Evolutionary conservation across 2,888 invertebrate genomes (phyloP), one percentile per base, ranked within the genome.

Genomic region (Apotomis capreana): DNA sequence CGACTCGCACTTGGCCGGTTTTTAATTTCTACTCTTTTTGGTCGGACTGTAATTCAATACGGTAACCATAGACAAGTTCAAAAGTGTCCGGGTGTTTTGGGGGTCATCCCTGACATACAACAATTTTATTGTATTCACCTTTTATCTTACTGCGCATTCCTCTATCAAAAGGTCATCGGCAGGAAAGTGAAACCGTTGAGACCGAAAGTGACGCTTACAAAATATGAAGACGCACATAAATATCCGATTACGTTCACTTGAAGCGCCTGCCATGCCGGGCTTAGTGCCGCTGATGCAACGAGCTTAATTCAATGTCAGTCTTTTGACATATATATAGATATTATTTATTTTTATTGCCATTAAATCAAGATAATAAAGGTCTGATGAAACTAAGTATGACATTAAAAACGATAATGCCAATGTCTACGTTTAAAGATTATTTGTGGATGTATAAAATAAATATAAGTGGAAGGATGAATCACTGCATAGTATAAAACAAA

Each of bases 111-210:
- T 40, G 10, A 57, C 51, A 36, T 5, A 9, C n/a, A 59, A 51
- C 36, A 44, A 44, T 54, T 40, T 70, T 87, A 84, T 86, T 87
- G 86, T 87, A 88, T 87, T 88, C 85, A 87, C 88, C 80, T 75
- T 85, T 89, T 88, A 89, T 89, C 86, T 88, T 85, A 85, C 79
- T 81, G 81, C 83, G 79, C 85, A 90, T 88, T 89, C 89, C 84
- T 81, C 81, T 77, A 26, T 26, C 26, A 26, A 90, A 90, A 91
- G 90, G 90, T 90, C 88, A 85, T 84, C 87, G 84, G 83, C 87
- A 89, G 82, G 84, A 91, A 92, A 92, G 92, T 89, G 91, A 92
- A 91, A 92, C 87, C 86, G 84, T 84, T 79, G 82, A 84, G 81
- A 83, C 87, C 86, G 87, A 91, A 89, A 89, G 87, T 87, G 83